These are phyloP conservation scores for Melanophora roralis DNA, from an alignment of 2,888 invertebrate species.

Conservation along the genomic window DNA sequence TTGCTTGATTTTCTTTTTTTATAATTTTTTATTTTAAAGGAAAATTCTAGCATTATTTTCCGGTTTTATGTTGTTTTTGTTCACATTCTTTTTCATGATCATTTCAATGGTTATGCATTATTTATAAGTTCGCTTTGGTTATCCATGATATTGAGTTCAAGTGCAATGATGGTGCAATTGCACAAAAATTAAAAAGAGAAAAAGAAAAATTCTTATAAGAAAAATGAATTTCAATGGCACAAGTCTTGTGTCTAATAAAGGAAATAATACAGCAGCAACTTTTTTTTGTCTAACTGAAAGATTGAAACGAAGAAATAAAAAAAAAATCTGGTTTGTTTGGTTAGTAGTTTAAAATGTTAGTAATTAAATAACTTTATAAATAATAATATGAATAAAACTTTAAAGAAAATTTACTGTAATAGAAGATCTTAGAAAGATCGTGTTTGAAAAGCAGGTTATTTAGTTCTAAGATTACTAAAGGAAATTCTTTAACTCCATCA, in stretches of 20 bases:
- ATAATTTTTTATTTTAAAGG: neutral
- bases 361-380: conserved; percentile 2
- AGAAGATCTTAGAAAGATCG: too few species aligned
- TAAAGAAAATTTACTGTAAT: neutral
- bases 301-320: neutral
- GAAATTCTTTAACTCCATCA: too few species aligned
- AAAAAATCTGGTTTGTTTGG: conserved; percentile 31
- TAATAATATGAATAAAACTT: neutral
- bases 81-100: conserved; percentile 44
- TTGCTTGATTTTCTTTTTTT: neutral
- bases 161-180: conserved; percentile 51
- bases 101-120: conserved; percentile 38
- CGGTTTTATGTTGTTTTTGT: conserved; percentile 27
- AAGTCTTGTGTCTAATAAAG: neutral
- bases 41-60: conserved; percentile 19
- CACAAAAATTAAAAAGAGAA: conserved; percentile 1
- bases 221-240: conserved; percentile 45
- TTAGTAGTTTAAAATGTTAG: conserved; percentile 36
- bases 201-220: conserved; percentile 37
- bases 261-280: conserved; percentile 1
- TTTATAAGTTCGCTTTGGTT: conserved; percentile 53
- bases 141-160: conserved; percentile 59
- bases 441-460: too few species aligned
- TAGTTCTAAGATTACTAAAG: too few species aligned
- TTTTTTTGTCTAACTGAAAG: neutral